A percentile compares a stretch with the other conserved stretches of the same genome.
phyloP scores from a whole-genome alignment of 2,888 invertebrate species.

The Dusona sp. region DNA sequence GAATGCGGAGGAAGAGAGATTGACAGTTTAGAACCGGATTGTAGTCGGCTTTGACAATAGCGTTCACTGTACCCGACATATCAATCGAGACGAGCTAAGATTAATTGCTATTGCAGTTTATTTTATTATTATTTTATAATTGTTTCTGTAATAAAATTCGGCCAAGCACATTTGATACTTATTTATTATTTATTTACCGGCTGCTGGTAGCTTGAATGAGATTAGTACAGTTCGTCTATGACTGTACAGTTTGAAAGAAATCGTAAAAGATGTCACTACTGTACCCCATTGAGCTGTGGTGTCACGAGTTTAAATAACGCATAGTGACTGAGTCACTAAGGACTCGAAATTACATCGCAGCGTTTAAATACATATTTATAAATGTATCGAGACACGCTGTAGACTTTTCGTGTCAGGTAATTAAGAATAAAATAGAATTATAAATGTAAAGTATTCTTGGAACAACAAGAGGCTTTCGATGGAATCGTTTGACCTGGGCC shows the following conservation, averaged over 20 bases:
- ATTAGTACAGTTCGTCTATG: not conserved
- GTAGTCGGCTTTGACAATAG: no score
- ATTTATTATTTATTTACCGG: not conserved
- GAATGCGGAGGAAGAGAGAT: no score
- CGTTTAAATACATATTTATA: constrained; percentile 24
- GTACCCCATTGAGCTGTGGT: not conserved
- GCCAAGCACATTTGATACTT: no score
- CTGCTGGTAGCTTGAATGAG: not conserved
- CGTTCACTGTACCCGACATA: no score
- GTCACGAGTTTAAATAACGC: constrained; percentile 1
- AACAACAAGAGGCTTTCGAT: constrained; percentile 4
- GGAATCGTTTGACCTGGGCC: constrained; percentile 20
- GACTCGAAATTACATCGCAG: not conserved
- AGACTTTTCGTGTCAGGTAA: not conserved
- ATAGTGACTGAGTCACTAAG: not conserved
- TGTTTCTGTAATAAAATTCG: no score
- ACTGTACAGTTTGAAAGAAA: not conserved
- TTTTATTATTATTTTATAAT: no score
- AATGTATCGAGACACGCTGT: not conserved
- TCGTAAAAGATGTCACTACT: constrained; percentile 36
- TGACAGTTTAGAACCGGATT: no score
- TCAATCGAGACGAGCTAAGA: no score
- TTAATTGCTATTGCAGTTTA: no score
- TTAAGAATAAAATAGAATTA: constrained; percentile 5
- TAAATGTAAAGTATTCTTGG: constrained; percentile 9